Evolutionary conservation across 2,113 vertebrate species (phyloP).

Genomic region (Echinops telfairi): DNA sequence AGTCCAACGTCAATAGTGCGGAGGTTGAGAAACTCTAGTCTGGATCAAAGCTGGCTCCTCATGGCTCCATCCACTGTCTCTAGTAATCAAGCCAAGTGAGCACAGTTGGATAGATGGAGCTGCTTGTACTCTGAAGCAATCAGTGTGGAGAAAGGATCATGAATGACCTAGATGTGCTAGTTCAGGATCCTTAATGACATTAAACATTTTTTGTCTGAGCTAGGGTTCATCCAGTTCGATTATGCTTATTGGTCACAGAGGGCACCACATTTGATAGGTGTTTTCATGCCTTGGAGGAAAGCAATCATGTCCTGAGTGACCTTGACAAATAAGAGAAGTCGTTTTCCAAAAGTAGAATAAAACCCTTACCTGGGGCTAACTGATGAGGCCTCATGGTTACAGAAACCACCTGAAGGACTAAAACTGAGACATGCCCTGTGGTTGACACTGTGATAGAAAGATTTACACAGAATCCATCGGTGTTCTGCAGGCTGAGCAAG

Average conservation of each 20-base stretch:
- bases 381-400: neutral
- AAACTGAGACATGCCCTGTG: neutral
- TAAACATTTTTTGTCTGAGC: neutral
- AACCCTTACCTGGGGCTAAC: slow-evolving; percentile 16
- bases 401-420: neutral
- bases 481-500: neutral
- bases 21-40: neutral
- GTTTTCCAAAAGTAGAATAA: slow-evolving; percentile 38
- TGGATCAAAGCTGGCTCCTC: neutral
- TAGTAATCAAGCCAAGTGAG: neutral
- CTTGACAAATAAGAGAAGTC: neutral
- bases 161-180: neutral
- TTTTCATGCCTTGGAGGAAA: neutral
- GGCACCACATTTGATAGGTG: neutral
- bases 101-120: neutral
- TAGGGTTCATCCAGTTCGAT: neutral
- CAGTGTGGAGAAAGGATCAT: neutral
- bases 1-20: neutral
- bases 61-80: neutral
- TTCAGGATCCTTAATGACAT: neutral
- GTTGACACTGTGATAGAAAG: neutral
- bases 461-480: neutral
- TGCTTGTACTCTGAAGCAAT: neutral
- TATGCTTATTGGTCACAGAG: neutral
- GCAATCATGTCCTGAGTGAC: neutral